Percentiles rank a stretch among this genome's conserved stretches.
Conservation (phyloP, 2,888 invertebrate species). For the Coelinius sp. region DNA sequence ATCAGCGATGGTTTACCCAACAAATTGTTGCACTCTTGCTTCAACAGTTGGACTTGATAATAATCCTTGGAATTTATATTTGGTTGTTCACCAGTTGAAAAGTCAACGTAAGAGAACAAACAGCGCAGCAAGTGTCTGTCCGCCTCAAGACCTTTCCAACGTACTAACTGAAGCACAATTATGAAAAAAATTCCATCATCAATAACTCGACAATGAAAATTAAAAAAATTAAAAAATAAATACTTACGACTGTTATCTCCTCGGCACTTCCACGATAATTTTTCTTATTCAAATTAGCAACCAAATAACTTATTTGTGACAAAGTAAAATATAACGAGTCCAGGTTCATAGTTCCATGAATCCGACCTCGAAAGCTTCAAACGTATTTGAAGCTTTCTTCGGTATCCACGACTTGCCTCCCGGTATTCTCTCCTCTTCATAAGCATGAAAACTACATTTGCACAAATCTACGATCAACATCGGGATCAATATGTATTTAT, state of each 20-base stretch:
- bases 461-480: constrained; percentile 72
- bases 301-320: constrained; percentile 98
- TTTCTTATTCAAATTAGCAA: constrained; percentile 95
- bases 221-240: constrained; percentile 54
- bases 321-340: constrained; percentile 98
- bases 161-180: constrained; percentile 80
- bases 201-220: background rate
- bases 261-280: constrained; percentile 92
- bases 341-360: constrained; percentile 98
- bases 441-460: constrained; percentile 72
- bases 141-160: constrained; percentile 95
- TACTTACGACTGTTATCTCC: constrained; percentile 89
- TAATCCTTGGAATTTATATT: constrained; percentile 72
- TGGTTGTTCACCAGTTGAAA: constrained; percentile 78
- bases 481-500: constrained; percentile 54
- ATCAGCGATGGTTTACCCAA: constrained; percentile 89
- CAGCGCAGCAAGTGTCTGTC: constrained; percentile 97
- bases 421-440: constrained; percentile 69
- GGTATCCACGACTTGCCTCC: constrained; percentile 80
- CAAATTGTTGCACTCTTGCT: constrained; percentile 83
- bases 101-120: constrained; percentile 91
- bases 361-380: constrained; percentile 95
- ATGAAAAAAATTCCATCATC: constrained; percentile 33
- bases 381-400: constrained; percentile 92
- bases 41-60: constrained; percentile 81